Evolutionary conservation across 23 tunicate species (phyloP), one percentile per base, ranked within the genome.

Genomic region (Clavelina lepadiformis): DNA sequence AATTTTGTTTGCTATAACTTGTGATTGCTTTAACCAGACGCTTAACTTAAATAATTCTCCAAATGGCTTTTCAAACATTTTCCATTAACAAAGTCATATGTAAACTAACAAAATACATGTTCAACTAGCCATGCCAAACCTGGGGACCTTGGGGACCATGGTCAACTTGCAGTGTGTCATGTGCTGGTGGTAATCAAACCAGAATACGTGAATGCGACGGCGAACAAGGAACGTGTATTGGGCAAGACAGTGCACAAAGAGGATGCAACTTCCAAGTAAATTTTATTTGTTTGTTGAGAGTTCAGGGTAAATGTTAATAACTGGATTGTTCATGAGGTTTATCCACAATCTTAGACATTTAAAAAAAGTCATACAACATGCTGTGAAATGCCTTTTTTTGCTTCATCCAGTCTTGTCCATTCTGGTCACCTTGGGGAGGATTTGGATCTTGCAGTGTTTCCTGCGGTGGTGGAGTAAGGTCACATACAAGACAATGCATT

Each of bases 381-480:
- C n/a, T n/a, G n/a, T n/a, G n/a, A 41, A 41, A 41, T 15, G 49
- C 11, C 49, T 41, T 13, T 53, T 41, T 41, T 41, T 41, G 15
- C 15, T 11, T 41, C 31, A 28, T 58, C 22, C 50, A 84, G 75
- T 55, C 65, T 28, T 84, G 93, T 44, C 85, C 82, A 31, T 76
- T 38, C 51, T 77, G 83, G 83, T 33, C 79, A 5, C 56, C 65
- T 38, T 84, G 93, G 93, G 33, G 65, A 28, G 93, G 30, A 30
- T 84, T 51, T 52, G 63, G 71, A 29, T 44, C 61, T 2, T 84
- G 93, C 78, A 69, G 76, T 24, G 58, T 30, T 20, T 28, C 93
- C 1, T 84, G 93, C 27, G 93, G 93, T 32, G 58, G 46, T 27
- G 93, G 83, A 26, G 25, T 62, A 4, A 49, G 72, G 27, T 6